These are phyloP conservation scores for Panthera tigris DNA, from an alignment of 2,113 vertebrate species.

Conservation along the genomic window DNA sequence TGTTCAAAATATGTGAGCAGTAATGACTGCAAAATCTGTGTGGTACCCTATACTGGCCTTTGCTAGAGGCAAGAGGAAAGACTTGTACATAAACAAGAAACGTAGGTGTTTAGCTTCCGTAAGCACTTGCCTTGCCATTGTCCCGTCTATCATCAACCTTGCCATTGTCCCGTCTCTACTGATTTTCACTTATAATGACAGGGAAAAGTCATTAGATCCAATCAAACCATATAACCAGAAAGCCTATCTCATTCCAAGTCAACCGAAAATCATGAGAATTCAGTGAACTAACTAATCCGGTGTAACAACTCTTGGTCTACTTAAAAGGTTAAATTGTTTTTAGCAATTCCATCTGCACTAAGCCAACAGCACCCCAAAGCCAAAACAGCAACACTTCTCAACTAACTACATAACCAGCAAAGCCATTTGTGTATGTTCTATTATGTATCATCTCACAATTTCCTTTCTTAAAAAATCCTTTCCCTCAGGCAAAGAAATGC, in stretches of 20 bases:
- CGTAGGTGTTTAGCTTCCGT: neutral
- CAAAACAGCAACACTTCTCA: neutral
- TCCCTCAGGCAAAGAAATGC: neutral
- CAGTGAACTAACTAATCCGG: neutral
- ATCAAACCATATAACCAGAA: neutral
- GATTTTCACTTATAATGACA: neutral
- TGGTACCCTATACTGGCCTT: neutral
- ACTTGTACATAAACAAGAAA: neutral
- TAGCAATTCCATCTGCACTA: neutral
- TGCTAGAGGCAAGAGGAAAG: slow-evolving; percentile 34
- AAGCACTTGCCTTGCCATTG: too few relatives aligned
- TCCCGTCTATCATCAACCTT: neutral
- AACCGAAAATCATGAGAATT: neutral
- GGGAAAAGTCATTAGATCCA: neutral
- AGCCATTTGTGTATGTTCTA: neutral
- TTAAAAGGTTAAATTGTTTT: neutral
- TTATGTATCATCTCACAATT: neutral
- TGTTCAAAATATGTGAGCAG: neutral
- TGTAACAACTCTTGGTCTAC: neutral
- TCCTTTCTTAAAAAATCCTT: neutral
- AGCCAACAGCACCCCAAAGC: neutral
- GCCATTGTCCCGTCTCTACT: neutral
- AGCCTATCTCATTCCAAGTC: neutral
- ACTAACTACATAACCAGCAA: neutral
- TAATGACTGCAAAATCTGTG: neutral